A percentile compares a stretch with the other conserved stretches of the same genome.
Conservation (phyloP, 2,113 vertebrate species). For the Lepidothrix coronata region DNA sequence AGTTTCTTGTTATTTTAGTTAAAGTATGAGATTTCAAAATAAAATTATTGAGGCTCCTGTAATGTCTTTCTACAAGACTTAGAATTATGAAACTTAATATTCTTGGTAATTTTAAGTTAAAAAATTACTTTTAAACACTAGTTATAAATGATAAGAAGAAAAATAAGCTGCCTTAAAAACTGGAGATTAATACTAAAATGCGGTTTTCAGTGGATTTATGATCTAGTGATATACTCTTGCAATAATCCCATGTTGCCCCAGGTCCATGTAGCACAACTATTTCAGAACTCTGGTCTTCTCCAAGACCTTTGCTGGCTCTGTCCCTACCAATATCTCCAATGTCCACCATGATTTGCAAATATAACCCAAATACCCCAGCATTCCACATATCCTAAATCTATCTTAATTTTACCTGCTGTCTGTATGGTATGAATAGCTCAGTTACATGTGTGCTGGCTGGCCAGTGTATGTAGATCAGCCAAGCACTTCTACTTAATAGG, state of each 20-base stretch:
- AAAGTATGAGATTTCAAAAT: neutral
- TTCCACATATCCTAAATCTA: neutral
- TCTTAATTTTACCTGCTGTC: neutral
- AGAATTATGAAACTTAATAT: neutral
- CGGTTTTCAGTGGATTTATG: neutral
- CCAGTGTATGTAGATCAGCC: neutral
- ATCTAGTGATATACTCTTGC: neutral
- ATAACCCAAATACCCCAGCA: neutral
- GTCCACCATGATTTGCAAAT: neutral
- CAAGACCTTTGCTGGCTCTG: neutral
- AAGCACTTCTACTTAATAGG: neutral
- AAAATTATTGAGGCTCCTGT: neutral
- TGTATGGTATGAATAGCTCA: neutral
- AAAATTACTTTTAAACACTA: neutral
- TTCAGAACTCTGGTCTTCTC: neutral
- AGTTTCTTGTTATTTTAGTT: neutral
- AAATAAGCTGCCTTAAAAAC: neutral
- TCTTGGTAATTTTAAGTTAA: neutral
- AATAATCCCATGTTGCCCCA: neutral
- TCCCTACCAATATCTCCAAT: neutral
- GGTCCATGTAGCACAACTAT: neutral
- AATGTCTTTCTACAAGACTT: neutral
- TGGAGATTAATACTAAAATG: neutral
- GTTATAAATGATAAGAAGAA: neutral
- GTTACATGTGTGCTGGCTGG: neutral